These are phyloP conservation scores for Agrilus mali DNA, from an alignment of 2,888 invertebrate genomes.

Conservation along the genomic window DNA sequence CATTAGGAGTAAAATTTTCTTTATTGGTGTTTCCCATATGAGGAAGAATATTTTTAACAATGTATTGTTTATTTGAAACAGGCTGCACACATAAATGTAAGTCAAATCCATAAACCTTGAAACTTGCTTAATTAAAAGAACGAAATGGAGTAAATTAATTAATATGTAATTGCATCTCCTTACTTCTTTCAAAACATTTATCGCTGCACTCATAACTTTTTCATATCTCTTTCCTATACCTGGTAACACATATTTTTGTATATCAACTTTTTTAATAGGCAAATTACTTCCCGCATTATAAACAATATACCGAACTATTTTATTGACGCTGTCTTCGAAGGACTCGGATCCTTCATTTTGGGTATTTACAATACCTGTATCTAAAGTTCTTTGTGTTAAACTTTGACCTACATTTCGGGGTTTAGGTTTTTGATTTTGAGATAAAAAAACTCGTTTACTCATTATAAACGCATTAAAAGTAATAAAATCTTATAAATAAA, in stretches of 20 bases:
- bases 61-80: slow-evolving; percentile 4
- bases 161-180: not conserved
- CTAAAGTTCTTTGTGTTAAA: slow-evolving; percentile 2
- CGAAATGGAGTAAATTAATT: not conserved
- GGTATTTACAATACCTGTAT: not conserved
- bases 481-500: no score
- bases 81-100: slow-evolving; percentile 4
- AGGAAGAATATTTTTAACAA: slow-evolving; percentile 6
- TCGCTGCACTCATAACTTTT: slow-evolving; percentile 2
- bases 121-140: not conserved
- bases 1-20: not conserved
- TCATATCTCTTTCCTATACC: slow-evolving; percentile 5
- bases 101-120: slow-evolving; percentile 9
- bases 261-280: slow-evolving; percentile 8
- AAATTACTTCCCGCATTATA: slow-evolving; percentile 6
- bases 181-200: slow-evolving; percentile 6
- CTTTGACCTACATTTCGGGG: not conserved
- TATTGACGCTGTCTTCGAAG: slow-evolving; percentile 5
- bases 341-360: slow-evolving; percentile 1
- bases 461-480: no score
- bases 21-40: slow-evolving; percentile 1
- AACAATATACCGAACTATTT: slow-evolving; percentile 7
- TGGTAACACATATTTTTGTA: slow-evolving; percentile 6
- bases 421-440: not conserved
- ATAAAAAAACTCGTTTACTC: not conserved